Percentiles rank a stretch among this genome's conserved stretches.
phyloP scores from a whole-genome alignment of 2,113 vertebrate genomes.

The Athene noctua region DNA sequence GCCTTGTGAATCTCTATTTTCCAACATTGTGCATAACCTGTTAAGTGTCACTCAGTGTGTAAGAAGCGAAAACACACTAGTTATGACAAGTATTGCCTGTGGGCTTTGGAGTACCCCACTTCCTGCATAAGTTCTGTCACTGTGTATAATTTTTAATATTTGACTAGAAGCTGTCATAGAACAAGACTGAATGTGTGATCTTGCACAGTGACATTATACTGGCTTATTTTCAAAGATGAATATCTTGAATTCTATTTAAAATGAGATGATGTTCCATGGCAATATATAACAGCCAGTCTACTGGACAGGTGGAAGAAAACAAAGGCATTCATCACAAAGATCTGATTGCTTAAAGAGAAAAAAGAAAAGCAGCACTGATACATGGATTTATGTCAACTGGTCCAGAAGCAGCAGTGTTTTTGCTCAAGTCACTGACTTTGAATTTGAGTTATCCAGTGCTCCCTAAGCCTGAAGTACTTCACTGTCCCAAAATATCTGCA shows the following conservation, averaged over 20 bases:
- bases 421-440: background rate
- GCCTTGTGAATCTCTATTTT: background rate
- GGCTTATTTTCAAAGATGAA: conserved; percentile 13
- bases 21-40: background rate
- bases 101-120: background rate
- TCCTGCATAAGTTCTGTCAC: background rate
- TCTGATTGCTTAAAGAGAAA: background rate
- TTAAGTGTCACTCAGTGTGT: background rate
- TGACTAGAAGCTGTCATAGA: background rate
- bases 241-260: conserved; percentile 30
- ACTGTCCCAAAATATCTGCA: background rate
- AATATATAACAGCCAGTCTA: conserved; percentile 6
- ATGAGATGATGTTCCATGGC: background rate
- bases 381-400: background rate
- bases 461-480: background rate
- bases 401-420: background rate
- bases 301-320: conserved; percentile 36
- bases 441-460: background rate
- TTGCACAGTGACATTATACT: background rate
- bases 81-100: background rate
- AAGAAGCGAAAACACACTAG: background rate
- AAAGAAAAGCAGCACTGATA: background rate
- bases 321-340: conserved; percentile 40
- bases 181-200: background rate
- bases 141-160: background rate